phyloP scores from a whole-genome alignment of 92 coral and sea anemone species.

The Pocillopora meandrina region DNA sequence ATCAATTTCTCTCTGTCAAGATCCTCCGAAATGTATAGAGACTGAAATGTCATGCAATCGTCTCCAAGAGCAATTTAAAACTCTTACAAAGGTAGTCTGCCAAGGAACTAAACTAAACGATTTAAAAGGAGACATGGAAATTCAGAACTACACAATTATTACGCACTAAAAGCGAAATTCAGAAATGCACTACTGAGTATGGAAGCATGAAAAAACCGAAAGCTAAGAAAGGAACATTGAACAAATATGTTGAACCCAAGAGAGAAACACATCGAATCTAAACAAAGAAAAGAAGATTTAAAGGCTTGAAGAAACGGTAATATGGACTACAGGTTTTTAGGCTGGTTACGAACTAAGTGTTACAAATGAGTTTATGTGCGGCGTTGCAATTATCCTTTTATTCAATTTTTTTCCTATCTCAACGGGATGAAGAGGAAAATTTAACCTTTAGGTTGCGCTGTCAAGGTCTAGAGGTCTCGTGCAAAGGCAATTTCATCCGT shows the following conservation, averaged over 20 bases:
- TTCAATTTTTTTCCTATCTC: too few species aligned
- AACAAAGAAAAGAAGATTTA: neutral
- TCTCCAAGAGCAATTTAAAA: too few species aligned
- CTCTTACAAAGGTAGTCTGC: neutral
- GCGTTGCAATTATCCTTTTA: neutral
- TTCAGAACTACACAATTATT: neutral
- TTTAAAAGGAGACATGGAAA: neutral
- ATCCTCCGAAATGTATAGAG: constrained; percentile 46
- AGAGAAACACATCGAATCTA: neutral
- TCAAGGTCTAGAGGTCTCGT: neutral
- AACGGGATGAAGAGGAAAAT: neutral
- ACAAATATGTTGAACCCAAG: neutral
- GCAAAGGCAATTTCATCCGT: too few species aligned
- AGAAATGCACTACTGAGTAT: neutral
- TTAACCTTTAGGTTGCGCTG: neutral
- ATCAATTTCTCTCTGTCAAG: constrained; percentile 43
- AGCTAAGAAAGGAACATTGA: neutral
- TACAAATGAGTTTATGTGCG: neutral
- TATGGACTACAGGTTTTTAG: neutral
- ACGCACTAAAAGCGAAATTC: too few species aligned
- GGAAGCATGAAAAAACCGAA: neutral
- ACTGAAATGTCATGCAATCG: neutral
- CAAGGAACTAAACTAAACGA: neutral
- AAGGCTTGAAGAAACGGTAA: neutral
- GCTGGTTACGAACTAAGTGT: neutral